Percentiles rank a stretch among this genome's conserved stretches.
Evolutionary conservation across 2,113 vertebrate species (phyloP).

Genomic region (Myrmecobius fasciatus): DNA sequence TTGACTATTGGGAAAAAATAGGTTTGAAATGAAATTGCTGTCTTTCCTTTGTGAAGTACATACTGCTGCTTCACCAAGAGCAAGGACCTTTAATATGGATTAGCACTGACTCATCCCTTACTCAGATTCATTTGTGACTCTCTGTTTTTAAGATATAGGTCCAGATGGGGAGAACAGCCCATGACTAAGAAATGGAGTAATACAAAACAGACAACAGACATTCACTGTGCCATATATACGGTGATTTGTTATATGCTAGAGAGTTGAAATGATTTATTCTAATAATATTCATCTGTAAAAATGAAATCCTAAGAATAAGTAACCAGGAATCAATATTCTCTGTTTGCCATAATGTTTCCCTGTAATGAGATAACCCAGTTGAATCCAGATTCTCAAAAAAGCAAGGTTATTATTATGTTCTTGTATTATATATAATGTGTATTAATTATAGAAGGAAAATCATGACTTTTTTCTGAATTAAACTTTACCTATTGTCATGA

Average conservation of each 20-base stretch:
- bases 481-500: background rate
- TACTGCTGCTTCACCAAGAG: background rate
- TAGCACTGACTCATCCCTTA: background rate
- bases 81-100: background rate
- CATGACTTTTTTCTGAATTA: background rate
- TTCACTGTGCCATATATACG: background rate
- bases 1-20: background rate
- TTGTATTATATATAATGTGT: background rate
- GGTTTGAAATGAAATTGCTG: background rate
- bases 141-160: background rate
- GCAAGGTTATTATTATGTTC: background rate
- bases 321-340: background rate
- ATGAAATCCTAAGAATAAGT: background rate
- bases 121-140: background rate
- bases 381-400: background rate
- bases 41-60: background rate
- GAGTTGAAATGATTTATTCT: background rate
- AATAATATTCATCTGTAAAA: background rate
- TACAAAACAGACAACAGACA: background rate
- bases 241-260: background rate
- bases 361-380: background rate
- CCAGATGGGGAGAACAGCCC: background rate
- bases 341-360: background rate
- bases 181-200: background rate
- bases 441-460: background rate